A percentile compares a stretch with the other conserved stretches of the same genome.
Evolutionary conservation across 35 echinoderm and acorn worm species (phyloP).

Genomic region (Apostichopus californicus): DNA sequence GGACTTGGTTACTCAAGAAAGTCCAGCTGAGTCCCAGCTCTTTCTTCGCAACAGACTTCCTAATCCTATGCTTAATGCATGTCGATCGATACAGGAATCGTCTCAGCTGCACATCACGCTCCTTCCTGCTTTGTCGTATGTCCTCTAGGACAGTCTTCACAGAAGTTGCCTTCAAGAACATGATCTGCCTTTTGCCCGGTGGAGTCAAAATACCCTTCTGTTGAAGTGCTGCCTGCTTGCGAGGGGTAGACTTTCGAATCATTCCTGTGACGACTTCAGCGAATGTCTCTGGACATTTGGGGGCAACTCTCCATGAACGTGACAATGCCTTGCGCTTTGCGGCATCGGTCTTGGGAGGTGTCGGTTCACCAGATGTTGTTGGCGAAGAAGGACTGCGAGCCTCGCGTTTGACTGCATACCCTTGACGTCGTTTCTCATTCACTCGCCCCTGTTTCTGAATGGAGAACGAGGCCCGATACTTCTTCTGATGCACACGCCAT

Average conservation of each 20-base stretch:
- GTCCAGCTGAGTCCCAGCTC: too few species aligned
- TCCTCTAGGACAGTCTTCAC: neutral
- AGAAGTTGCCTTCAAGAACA: too few species aligned
- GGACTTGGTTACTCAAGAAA: too few species aligned
- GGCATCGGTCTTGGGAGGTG: neutral
- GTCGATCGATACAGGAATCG: conserved; percentile 2
- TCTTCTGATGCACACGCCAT: too few species aligned
- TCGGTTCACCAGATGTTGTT: too few species aligned
- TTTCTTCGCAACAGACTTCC: neutral
- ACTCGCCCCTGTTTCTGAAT: too few species aligned
- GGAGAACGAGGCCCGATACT: too few species aligned
- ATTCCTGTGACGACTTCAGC: conserved; percentile 41
- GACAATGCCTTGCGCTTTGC: neutral
- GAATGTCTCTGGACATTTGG: conserved; percentile 10
- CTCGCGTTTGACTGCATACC: too few species aligned
- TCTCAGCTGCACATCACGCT: conserved; percentile 1
- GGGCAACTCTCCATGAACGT: neutral
- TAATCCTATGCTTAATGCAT: neutral
- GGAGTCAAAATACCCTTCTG: neutral
- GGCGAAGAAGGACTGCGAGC: too few species aligned
- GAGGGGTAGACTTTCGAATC: conserved; percentile 21
- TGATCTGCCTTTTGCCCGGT: neutral
- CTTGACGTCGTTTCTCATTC: too few species aligned
- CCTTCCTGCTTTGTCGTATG: neutral
- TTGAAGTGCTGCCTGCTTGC: conserved; percentile 23